Base-by-base conservation (phyloP, 2,888 invertebrate genomes). In the Gasteruption jaculator region DNA sequence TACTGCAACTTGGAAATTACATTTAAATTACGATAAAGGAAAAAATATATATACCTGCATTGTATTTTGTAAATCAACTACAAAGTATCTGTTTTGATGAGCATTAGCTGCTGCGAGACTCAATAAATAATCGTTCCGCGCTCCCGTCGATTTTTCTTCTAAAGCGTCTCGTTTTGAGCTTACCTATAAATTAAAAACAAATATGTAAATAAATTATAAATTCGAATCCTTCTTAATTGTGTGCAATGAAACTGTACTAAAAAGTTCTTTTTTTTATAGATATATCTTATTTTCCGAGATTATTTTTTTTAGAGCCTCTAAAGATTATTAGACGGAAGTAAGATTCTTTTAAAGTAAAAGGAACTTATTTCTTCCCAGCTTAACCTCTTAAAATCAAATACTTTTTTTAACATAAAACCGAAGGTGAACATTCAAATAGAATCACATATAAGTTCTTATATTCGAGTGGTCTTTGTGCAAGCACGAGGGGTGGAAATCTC, bases 21-120 rank as follows among this genome's bases (percentile, higher is more conserved):
- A 4, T 1, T 21, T 2, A 8, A 32, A 29, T 12, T 5, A 35
- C 21, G 18, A 41, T 34, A 27, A 18, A 22, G 10, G 4, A n/a
- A 35, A 25, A 11, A 5, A 10, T 24, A 26, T 29, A 30, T n/a
- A n/a, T 30, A 80, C 80, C 72, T 76, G 74, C 84, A 94, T 89
- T 52, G 92, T 85, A 36, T 83, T 79, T 67, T 93, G 92, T 50
- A 96, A 78, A 73, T 96, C 95, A 50, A 89, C 84, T 41, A 90
- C 83, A 71, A 91, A 95, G 72, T 94, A 96, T 49, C 89, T 58
- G 52, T 82, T 81, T 71, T 86, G 90, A 71, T 96, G 95, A 36
- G 95, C 93, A 71, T 95, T 96, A 27, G 92, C 91, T 15, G 93
- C 88, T 1, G 93, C 85, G 53, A 95, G 80, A 64, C 89, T 87